phyloP scores from a whole-genome alignment of 2,113 vertebrate species.

The Heterotis niloticus region DNA sequence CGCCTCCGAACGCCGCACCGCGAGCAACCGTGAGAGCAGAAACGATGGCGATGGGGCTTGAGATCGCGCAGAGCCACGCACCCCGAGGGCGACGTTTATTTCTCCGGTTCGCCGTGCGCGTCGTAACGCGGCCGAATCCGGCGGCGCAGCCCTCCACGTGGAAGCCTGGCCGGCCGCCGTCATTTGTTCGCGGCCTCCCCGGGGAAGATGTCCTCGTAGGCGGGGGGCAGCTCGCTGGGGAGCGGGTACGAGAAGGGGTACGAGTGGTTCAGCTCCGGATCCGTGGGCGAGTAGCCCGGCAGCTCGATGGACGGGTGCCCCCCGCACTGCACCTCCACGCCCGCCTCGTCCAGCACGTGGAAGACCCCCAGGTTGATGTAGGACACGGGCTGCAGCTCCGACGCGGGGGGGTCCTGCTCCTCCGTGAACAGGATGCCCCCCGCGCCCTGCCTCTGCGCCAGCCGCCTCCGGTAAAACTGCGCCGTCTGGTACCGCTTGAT shows the following conservation, averaged over 20 bases:
- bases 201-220: conserved; percentile 87
- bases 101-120: too few relatives aligned
- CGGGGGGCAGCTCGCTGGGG: conserved; percentile 75
- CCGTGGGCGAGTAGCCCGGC: conserved; percentile 82
- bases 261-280: conserved; percentile 80
- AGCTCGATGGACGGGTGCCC: conserved; percentile 89
- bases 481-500: conserved; percentile 81
- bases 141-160: conserved; percentile 19
- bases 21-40: too few relatives aligned
- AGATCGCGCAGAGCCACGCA: conserved; percentile 1
- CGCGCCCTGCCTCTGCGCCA: conserved; percentile 62
- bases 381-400: conserved; percentile 80
- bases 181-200: conserved; percentile 64
- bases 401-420: conserved; percentile 73
- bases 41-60: too few relatives aligned
- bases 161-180: conserved; percentile 32
- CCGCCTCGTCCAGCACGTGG: conserved; percentile 74
- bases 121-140: too few relatives aligned
- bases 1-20: too few relatives aligned
- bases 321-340: conserved; percentile 79
- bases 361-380: conserved; percentile 86
- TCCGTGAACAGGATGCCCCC: conserved; percentile 74
- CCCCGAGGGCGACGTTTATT: conserved; percentile 7
- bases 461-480: conserved; percentile 71
- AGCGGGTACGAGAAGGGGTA: conserved; percentile 85